Conservation (phyloP, 2,888 invertebrate genomes). For the Hemistola chrysoprasaria region DNA sequence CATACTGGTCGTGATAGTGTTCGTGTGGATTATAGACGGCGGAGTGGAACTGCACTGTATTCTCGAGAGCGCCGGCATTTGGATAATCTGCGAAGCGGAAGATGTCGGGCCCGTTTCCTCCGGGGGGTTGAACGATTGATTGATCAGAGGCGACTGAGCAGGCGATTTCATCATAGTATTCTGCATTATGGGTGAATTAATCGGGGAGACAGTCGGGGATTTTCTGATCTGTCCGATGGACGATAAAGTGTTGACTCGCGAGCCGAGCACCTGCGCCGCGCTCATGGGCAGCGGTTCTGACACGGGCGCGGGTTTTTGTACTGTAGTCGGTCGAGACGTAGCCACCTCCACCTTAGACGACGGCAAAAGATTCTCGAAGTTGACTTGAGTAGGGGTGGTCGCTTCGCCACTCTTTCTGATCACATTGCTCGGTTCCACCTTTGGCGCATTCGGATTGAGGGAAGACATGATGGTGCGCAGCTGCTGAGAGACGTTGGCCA, state of each 20-base stretch:
- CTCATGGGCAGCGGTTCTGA: constrained; percentile 63
- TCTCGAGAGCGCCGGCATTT: constrained; percentile 77
- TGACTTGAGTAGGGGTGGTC: constrained; percentile 72
- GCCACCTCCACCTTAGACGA: constrained; percentile 77
- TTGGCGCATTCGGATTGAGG: constrained; percentile 76
- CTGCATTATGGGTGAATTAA: constrained; percentile 67
- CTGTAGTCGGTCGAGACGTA: constrained; percentile 61
- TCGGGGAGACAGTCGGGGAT: constrained; percentile 73
- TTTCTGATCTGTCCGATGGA: constrained; percentile 65
- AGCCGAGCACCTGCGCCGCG: constrained; percentile 63
- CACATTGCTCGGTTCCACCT: constrained; percentile 72
- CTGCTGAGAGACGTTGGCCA: constrained; percentile 87
- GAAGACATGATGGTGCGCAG: constrained; percentile 86
- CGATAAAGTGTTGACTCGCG: constrained; percentile 66
- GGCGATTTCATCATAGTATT: constrained; percentile 69
- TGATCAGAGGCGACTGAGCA: constrained; percentile 63
- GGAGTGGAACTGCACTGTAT: constrained; percentile 60
- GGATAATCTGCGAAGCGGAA: constrained; percentile 67
- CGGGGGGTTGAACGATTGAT: constrained; percentile 50
- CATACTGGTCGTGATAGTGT: constrained; percentile 60
- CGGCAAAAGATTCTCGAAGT: constrained; percentile 75
- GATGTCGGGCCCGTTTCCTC: constrained; percentile 56
- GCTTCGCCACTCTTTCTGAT: constrained; percentile 71
- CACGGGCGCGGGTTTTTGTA: constrained; percentile 50
- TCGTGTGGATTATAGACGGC: constrained; percentile 64